Evolutionary conservation across 1,140 invertebrate genomes (phyloP).

Genomic region (Ridgeia piscesae): DNA sequence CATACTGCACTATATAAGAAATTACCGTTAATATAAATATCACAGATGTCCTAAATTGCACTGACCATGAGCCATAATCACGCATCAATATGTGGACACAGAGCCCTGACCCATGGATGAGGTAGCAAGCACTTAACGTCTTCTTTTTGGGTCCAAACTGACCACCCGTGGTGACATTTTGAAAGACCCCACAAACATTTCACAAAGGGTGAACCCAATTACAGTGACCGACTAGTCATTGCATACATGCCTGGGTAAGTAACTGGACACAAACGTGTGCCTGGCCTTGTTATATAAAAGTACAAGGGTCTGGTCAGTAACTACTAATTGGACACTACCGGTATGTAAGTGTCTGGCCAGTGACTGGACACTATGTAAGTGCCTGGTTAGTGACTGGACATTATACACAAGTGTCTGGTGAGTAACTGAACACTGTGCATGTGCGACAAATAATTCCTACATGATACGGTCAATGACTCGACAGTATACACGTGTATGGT

Average conservation of each 20-base stretch:
- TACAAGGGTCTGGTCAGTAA: no score
- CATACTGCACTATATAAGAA: no score
- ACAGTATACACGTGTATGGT: no score
- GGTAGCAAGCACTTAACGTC: no score
- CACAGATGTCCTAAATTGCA: background rate
- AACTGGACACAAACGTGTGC: no score
- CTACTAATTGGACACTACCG: background rate
- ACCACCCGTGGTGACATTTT: background rate
- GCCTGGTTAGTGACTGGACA: background rate
- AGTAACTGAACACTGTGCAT: background rate
- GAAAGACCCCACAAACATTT: background rate
- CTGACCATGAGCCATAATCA: background rate
- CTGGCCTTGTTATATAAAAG: no score
- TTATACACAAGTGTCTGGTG: background rate
- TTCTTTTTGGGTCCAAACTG: background rate
- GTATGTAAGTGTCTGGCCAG: background rate
- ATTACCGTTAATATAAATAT: background rate
- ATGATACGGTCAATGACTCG: no score
- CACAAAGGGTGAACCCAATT: background rate
- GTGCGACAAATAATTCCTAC: no score
- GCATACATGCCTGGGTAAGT: no score
- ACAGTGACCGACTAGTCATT: background rate
- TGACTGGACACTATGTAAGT: background rate
- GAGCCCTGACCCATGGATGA: no score
- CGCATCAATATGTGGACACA: no score